These are phyloP conservation scores for Patella caerulea DNA, from an alignment of 2,888 invertebrate species.

Conservation along the genomic window DNA sequence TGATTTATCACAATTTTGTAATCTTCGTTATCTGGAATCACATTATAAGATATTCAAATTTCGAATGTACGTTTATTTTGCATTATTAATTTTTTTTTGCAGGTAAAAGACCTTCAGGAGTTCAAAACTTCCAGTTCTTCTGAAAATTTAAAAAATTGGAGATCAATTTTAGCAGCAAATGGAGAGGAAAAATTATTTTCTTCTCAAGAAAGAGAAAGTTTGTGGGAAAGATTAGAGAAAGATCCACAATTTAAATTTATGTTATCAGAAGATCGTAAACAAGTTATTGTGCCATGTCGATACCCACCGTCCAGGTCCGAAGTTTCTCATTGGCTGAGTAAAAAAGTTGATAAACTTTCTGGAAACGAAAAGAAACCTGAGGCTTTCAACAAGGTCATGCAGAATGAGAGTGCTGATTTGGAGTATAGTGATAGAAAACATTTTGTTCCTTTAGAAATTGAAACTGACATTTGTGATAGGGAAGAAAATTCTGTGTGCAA, in stretches of 20 bases:
- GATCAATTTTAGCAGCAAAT: constrained; percentile 40
- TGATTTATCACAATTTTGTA: no score
- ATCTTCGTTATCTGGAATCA: no score
- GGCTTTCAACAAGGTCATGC: background rate
- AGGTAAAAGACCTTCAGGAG: constrained; percentile 52
- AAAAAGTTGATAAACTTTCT: background rate
- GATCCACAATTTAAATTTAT: constrained; percentile 52
- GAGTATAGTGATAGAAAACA: background rate
- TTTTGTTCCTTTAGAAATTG: background rate
- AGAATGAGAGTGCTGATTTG: background rate
- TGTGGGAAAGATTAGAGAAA: constrained; percentile 45
- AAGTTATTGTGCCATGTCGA: constrained; percentile 56
- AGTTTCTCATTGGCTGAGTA: constrained; percentile 45
- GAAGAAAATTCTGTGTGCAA: background rate
- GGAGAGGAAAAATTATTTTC: constrained; percentile 35
- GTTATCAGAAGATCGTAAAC: constrained; percentile 46
- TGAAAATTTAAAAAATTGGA: constrained; percentile 45
- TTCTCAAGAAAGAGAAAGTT: constrained; percentile 38
- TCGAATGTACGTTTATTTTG: no score
- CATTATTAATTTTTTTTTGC: constrained; percentile 22
- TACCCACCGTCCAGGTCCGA: constrained; percentile 44
- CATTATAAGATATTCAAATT: no score
- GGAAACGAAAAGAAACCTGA: background rate
- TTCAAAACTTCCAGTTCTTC: constrained; percentile 38
- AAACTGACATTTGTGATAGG: background rate